phyloP scores from a whole-genome alignment of 2,888 invertebrate species.

The Clunio marinus region DNA sequence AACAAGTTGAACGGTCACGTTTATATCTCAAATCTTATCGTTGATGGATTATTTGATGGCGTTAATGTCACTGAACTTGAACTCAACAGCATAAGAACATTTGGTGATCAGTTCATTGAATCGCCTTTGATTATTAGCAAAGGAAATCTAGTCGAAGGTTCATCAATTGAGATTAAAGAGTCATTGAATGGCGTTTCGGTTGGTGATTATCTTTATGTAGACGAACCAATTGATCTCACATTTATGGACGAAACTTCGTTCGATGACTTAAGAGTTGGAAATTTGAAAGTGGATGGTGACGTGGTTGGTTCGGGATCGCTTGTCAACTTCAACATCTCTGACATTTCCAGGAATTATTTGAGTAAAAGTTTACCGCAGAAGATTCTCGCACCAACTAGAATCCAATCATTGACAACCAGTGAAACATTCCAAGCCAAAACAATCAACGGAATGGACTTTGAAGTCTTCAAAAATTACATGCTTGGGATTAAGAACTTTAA shows the following conservation, averaged over 20 bases:
- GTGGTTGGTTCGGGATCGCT: constrained; percentile 46
- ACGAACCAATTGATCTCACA: constrained; percentile 46
- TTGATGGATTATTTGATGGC: constrained; percentile 50
- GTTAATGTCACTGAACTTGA: constrained; percentile 51
- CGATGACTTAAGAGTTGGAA: constrained; percentile 44
- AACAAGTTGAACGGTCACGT: constrained; percentile 50
- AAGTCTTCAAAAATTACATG: constrained; percentile 45
- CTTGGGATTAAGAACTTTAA: constrained; percentile 46
- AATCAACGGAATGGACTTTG: constrained; percentile 49
- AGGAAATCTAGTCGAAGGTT: constrained; percentile 42
- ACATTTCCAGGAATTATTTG: constrained; percentile 44
- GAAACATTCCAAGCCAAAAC: constrained; percentile 45
- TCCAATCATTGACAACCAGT: constrained; percentile 47
- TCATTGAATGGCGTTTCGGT: constrained; percentile 49
- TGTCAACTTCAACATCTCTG: constrained; percentile 47
- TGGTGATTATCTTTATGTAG: constrained; percentile 43
- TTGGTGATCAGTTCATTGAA: constrained; percentile 48
- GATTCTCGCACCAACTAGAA: constrained; percentile 45
- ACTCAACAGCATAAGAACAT: constrained; percentile 49
- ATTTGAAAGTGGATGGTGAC: constrained; percentile 47
- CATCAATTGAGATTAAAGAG: constrained; percentile 47
- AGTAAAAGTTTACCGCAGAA: constrained; percentile 47
- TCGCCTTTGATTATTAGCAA: constrained; percentile 49
- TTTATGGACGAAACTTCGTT: constrained; percentile 44
- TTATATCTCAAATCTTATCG: constrained; percentile 51